phyloP scores from a whole-genome alignment of 2,888 invertebrate species.

The Macrophya annulata region DNA sequence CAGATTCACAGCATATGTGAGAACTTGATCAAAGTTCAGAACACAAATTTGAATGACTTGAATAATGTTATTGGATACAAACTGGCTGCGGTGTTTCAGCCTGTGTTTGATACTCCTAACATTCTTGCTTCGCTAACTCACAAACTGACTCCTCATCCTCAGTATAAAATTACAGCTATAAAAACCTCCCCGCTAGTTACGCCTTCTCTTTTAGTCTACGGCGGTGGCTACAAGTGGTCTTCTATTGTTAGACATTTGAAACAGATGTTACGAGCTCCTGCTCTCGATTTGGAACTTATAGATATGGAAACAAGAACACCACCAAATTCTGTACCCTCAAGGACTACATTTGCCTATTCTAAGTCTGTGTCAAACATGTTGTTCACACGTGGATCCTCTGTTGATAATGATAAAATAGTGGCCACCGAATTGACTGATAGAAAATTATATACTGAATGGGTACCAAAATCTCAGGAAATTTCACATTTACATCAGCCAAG shows the following conservation, averaged over 20 bases:
- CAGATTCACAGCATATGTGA: slow-evolving; percentile 77
- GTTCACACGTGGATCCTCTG: slow-evolving; percentile 76
- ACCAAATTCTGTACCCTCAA: slow-evolving; percentile 49
- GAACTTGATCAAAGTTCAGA: slow-evolving; percentile 71
- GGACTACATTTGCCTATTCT: slow-evolving; percentile 57
- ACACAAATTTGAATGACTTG: slow-evolving; percentile 77
- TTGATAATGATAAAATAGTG: slow-evolving; percentile 66
- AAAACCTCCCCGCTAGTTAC: slow-evolving; percentile 77
- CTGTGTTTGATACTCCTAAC: slow-evolving; percentile 71
- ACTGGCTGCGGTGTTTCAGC: slow-evolving; percentile 79
- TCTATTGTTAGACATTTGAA: slow-evolving; percentile 73
- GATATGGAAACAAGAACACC: slow-evolving; percentile 69
- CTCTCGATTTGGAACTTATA: slow-evolving; percentile 61
- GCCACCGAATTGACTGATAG: slow-evolving; percentile 73
- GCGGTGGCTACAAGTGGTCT: slow-evolving; percentile 77
- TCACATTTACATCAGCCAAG: slow-evolving; percentile 77
- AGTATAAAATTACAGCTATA: slow-evolving; percentile 80
- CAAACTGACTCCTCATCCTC: slow-evolving; percentile 79
- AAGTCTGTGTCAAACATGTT: slow-evolving; percentile 76
- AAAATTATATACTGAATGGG: slow-evolving; percentile 77
- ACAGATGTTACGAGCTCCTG: slow-evolving; percentile 69
- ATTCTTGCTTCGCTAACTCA: slow-evolving; percentile 73
- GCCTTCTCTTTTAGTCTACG: slow-evolving; percentile 71
- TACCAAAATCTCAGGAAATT: slow-evolving; percentile 72
- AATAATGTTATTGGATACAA: slow-evolving; percentile 80